A percentile compares a stretch with the other conserved stretches of the same genome.
These are phyloP conservation scores for Cyanistes caeruleus DNA, from an alignment of 2,113 vertebrate species.

Conservation along the genomic window DNA sequence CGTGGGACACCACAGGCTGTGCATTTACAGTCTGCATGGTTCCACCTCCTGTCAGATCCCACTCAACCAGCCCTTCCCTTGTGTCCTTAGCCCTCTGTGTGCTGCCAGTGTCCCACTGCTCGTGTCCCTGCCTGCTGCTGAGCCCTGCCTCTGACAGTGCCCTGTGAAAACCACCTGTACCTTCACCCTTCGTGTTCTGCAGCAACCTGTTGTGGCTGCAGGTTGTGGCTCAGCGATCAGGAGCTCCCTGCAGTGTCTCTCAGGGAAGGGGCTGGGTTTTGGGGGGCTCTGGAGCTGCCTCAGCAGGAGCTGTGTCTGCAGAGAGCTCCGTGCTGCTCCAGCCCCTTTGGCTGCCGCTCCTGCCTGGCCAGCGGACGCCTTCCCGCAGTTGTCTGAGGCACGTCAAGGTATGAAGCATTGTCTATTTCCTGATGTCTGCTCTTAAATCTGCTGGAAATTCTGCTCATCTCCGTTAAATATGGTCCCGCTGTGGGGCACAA, in stretches of 20 bases:
- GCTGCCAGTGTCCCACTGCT: not conserved
- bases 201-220: not conserved
- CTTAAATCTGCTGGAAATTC: slow-evolving; percentile 12
- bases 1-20: fast-evolving
- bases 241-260: not conserved
- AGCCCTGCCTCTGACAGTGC: fast-evolving
- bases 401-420: not conserved
- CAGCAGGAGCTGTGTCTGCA: not conserved
- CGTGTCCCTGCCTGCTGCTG: not conserved
- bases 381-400: not conserved
- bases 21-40: not conserved
- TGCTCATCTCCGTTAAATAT: not conserved
- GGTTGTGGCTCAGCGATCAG: not conserved
- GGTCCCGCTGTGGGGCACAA: not conserved
- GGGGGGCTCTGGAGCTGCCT: not conserved
- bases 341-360: not conserved
- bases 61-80: not conserved
- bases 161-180: not conserved
- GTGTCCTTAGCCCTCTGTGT: not conserved
- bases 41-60: not conserved
- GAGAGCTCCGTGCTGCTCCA: not conserved
- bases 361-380: not conserved
- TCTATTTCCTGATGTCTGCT: slow-evolving; percentile 30
- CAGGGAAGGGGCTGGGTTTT: fast-evolving
- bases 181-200: not conserved